phyloP scores from a whole-genome alignment of 2,888 invertebrate species.

The Mycogona germanica region DNA sequence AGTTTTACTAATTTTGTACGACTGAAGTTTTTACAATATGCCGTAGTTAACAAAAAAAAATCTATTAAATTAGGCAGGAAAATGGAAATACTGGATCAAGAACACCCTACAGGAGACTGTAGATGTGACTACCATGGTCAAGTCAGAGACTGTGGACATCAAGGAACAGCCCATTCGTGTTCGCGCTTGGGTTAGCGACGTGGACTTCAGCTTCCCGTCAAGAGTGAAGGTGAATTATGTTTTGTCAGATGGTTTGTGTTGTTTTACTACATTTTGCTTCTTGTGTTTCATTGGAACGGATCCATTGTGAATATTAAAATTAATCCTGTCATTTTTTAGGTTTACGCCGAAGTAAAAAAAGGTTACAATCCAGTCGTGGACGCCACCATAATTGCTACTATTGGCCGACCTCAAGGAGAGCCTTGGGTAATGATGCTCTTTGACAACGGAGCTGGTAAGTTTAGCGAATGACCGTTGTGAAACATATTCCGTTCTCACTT shows the following conservation, averaged over 20 bases:
- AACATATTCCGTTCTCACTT: no score
- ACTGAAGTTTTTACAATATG: no score
- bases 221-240: conserved; percentile 20
- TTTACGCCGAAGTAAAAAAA: conserved; percentile 25
- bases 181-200: conserved; percentile 24
- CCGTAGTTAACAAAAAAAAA: no score
- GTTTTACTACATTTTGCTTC: no score
- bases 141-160: conserved; percentile 23
- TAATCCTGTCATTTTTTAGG: conserved; percentile 8
- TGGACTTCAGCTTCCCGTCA: conserved; percentile 25
- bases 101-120: conserved; percentile 13
- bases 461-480: no score
- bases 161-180: conserved; percentile 25
- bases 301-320: not conserved
- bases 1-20: no score
- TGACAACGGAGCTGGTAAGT: conserved; percentile 26
- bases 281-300: no score
- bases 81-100: conserved; percentile 22
- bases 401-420: conserved; percentile 25
- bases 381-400: conserved; percentile 24
- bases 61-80: conserved; percentile 21
- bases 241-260: no score
- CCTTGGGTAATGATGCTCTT: conserved; percentile 23
- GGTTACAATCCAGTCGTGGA: conserved; percentile 25
- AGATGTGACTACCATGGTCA: conserved; percentile 21